phyloP scores from a whole-genome alignment of 2,113 vertebrate species.

The Limnothrissa miodon region DNA sequence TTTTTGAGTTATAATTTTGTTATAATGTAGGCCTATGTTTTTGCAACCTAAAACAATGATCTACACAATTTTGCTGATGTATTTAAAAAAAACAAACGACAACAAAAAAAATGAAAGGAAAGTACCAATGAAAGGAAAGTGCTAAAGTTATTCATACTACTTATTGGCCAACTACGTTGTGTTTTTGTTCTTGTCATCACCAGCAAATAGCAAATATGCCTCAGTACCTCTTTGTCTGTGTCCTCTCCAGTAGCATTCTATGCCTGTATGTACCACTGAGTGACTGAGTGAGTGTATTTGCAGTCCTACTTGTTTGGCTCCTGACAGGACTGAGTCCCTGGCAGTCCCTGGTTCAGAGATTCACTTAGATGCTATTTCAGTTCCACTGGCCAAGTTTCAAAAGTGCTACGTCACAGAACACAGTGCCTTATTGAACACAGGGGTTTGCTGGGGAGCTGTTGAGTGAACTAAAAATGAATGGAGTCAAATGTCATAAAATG shows the following conservation, averaged over 20 bases:
- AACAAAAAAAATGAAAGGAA: not conserved
- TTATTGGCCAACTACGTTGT: no score
- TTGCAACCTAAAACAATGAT: no score
- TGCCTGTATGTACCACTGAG: not conserved
- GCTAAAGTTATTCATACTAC: not conserved
- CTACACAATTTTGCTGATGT: no score
- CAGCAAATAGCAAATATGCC: not conserved
- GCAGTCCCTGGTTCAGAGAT: slow-evolving; percentile 3
- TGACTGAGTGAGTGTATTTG: no score
- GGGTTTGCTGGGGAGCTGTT: slow-evolving; percentile 17
- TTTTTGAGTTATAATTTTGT: no score
- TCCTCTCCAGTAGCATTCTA: not conserved
- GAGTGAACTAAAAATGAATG: slow-evolving; percentile 11
- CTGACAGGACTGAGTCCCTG: not conserved
- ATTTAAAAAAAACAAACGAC: not conserved
- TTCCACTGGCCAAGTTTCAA: slow-evolving; percentile 11
- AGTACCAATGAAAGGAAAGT: not conserved
- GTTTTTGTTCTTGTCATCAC: no score
- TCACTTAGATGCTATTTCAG: slow-evolving; percentile 18
- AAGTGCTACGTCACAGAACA: slow-evolving; percentile 6
- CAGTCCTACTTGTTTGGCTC: not conserved
- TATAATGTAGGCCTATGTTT: no score
- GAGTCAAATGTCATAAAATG: slow-evolving; percentile 7
- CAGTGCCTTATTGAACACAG: slow-evolving; percentile 18
- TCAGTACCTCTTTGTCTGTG: not conserved